A percentile compares a stretch with the other conserved stretches of the same genome.
Evolutionary conservation across 2,113 vertebrate genomes (phyloP).

Genomic region (Callionymus lyra): DNA sequence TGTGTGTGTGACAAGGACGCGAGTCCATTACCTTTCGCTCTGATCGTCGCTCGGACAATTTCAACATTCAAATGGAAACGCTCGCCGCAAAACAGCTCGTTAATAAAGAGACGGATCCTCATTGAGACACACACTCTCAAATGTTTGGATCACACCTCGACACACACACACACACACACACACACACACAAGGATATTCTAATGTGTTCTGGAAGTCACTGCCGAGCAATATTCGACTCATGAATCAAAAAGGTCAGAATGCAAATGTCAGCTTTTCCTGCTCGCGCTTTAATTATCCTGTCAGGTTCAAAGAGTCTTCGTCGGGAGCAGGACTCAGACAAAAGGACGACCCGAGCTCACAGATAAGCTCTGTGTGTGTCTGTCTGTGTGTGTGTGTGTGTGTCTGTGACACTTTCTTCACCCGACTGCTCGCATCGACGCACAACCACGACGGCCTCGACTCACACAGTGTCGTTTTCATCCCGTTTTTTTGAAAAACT

Average conservation of each 20-base stretch:
- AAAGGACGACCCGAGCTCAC: conserved; percentile 57
- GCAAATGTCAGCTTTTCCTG: conserved; percentile 58
- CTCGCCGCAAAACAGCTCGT: conserved; percentile 59
- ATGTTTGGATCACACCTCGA: conserved; percentile 14
- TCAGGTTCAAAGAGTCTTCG: conserved; percentile 64
- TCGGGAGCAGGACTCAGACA: conserved; percentile 45
- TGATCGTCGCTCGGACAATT: conserved; percentile 58
- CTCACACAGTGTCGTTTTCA: too few relatives aligned
- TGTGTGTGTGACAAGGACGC: conserved; percentile 61
- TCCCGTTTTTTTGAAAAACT: too few relatives aligned
- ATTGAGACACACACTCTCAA: too few relatives aligned
- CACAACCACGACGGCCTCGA: background rate
- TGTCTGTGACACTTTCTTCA: conserved; percentile 49
- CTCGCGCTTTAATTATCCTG: conserved; percentile 65
- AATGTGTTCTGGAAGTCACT: conserved; percentile 29
- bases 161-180: conserved; percentile 16
- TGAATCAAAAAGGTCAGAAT: conserved; percentile 67
- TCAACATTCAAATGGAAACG: conserved; percentile 67
- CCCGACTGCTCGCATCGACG: conserved; percentile 24
- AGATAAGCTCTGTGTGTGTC: conserved; percentile 62
- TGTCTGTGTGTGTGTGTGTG: conserved; percentile 51
- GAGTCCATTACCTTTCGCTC: conserved; percentile 55
- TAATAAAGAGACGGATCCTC: conserved; percentile 58
- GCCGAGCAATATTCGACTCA: conserved; percentile 42
- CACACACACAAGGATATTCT: conserved; percentile 27